Conservation (phyloP, 2,797 vertebrate genomes). For the Crenuchus spilurus region DNA sequence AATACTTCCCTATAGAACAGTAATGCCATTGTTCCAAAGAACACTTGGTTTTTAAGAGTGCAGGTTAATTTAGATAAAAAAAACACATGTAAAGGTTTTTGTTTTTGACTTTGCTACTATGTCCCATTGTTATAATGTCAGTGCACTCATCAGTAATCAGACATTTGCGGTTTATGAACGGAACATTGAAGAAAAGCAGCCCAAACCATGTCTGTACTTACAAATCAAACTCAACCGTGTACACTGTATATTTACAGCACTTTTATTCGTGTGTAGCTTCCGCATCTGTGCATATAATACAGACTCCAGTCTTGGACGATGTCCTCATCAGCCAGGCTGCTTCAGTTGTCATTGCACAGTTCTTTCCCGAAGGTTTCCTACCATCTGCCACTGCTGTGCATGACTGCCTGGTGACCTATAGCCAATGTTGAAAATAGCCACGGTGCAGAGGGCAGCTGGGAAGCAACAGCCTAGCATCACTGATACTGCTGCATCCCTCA, state of each 20-base stretch:
- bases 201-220: not conserved
- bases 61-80: too few species aligned
- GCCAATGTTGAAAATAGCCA: conserved; percentile 49
- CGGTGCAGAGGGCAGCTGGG: conserved; percentile 33
- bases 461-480: conserved; percentile 1
- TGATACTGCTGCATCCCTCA: not conserved
- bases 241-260: not conserved
- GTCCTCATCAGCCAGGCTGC: conserved; percentile 35
- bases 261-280: not conserved
- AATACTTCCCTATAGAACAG: too few species aligned
- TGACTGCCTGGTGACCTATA: conserved; percentile 58
- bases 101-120: not conserved
- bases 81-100: not conserved
- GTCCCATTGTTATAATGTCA: not conserved
- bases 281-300: not conserved
- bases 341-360: conserved; percentile 56
- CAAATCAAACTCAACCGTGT: too few species aligned
- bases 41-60: too few species aligned
- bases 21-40: too few species aligned
- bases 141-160: not conserved
- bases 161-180: not conserved
- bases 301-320: conserved; percentile 5
- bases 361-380: conserved; percentile 57
- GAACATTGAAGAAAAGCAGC: not conserved
- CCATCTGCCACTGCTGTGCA: conserved; percentile 62